These are phyloP conservation scores for Cylloceria caligata DNA, from an alignment of 2,888 invertebrate species.

Conservation along the genomic window DNA sequence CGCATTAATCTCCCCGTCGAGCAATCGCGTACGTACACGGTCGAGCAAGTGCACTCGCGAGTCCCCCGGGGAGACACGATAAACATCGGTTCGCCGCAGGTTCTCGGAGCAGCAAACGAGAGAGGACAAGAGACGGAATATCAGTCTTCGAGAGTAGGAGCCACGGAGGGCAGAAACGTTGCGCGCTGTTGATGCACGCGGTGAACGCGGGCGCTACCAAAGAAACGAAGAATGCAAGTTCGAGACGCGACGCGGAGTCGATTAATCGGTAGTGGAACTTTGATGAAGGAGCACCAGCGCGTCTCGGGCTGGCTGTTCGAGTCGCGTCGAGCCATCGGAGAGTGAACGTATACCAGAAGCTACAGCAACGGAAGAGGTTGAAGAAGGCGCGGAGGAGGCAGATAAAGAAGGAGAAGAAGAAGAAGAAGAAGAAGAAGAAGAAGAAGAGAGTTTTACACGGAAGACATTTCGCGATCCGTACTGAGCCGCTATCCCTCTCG, in stretches of 20 bases:
- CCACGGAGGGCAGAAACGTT: slow-evolving; percentile 16
- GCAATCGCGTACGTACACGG: slow-evolving; percentile 57
- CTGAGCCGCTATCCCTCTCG: slow-evolving; percentile 26
- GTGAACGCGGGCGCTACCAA: slow-evolving; percentile 57
- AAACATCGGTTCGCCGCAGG: slow-evolving; percentile 65
- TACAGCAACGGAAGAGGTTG: slow-evolving; percentile 30
- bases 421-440: slow-evolving; percentile 19
- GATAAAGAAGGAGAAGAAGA: slow-evolving; percentile 27
- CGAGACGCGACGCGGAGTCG: slow-evolving; percentile 70
- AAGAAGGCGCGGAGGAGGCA: slow-evolving; percentile 39
- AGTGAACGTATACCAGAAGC: neutral
- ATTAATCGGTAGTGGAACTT: slow-evolving; percentile 73
- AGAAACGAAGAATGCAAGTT: slow-evolving; percentile 70
- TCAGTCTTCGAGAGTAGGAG: neutral
- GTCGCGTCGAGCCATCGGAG: slow-evolving; percentile 34
- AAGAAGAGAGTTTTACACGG: slow-evolving; percentile 50
- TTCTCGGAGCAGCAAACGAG: slow-evolving; percentile 34
- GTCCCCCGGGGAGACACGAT: slow-evolving; percentile 68
- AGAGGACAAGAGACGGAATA: slow-evolving; percentile 24
- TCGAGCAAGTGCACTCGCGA: slow-evolving; percentile 44
- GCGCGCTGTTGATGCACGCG: slow-evolving; percentile 40
- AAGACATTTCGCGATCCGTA: slow-evolving; percentile 52
- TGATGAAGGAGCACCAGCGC: slow-evolving; percentile 68
- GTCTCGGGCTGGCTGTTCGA: slow-evolving; percentile 43
- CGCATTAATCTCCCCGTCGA: slow-evolving; percentile 60